Evolutionary conservation across 2,888 invertebrate species (phyloP).

Genomic region (Meganola albula): DNA sequence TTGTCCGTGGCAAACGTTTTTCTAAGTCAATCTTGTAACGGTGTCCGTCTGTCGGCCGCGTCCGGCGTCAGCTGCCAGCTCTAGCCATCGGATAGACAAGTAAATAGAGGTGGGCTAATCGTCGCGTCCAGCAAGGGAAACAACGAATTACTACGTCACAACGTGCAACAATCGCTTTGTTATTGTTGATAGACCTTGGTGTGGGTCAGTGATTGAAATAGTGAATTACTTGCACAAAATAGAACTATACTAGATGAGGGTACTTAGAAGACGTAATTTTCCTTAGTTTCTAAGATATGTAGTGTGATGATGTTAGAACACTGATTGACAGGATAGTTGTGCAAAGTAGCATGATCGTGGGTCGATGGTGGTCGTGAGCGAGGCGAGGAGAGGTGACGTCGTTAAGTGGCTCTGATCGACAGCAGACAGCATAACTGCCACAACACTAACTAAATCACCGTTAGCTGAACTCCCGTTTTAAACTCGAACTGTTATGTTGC

Average conservation of each 20-base stretch:
- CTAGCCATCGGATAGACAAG: constrained; percentile 64
- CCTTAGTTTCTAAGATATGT: constrained; percentile 15
- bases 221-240: constrained; percentile 38
- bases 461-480: too few relatives aligned
- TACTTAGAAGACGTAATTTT: constrained; percentile 11
- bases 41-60: constrained; percentile 67
- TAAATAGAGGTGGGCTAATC: constrained; percentile 75
- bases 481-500: too few relatives aligned
- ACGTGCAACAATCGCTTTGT: constrained; percentile 68
- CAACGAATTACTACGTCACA: constrained; percentile 73
- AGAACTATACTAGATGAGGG: constrained; percentile 1
- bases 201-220: constrained; percentile 36
- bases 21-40: constrained; percentile 74
- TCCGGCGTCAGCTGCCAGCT: constrained; percentile 74
- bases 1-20: constrained; percentile 68
- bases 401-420: constrained; percentile 40
- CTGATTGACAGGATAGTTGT: constrained; percentile 47
- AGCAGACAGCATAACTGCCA: constrained; percentile 46
- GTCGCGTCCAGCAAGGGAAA: constrained; percentile 73
- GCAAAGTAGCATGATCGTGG: constrained; percentile 46
- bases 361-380: constrained; percentile 35
- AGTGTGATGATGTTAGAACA: constrained; percentile 26
- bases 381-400: constrained; percentile 53
- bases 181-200: constrained; percentile 50
- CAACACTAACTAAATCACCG: too few relatives aligned